Evolutionary conservation across 2,113 vertebrate species (phyloP).

Genomic region (Syrmaticus mikado): DNA sequence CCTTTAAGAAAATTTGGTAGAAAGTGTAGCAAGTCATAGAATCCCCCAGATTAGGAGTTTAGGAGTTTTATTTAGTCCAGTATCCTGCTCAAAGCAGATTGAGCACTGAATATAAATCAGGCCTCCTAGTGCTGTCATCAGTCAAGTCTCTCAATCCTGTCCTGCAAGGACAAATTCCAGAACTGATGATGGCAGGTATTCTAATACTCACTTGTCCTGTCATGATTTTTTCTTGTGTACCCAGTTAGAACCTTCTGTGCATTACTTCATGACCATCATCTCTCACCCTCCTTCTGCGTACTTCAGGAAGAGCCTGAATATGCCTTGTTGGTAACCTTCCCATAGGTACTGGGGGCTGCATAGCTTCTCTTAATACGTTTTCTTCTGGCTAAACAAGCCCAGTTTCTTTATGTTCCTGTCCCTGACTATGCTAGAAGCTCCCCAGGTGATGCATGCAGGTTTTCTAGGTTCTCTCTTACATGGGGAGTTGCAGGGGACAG

Average conservation of each 20-base stretch:
- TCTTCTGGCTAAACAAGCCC: not conserved
- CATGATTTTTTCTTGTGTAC: not conserved
- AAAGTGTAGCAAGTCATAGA: not conserved
- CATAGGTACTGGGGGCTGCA: rapidly evolving
- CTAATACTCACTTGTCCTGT: not conserved
- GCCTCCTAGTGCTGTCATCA: not conserved
- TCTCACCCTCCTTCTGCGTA: not conserved
- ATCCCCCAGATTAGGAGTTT: not conserved
- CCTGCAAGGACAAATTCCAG: not conserved
- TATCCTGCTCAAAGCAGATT: not conserved
- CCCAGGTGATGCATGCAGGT: not conserved
- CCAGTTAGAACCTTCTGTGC: not conserved
- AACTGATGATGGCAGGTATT: not conserved
- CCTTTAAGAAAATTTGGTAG: not conserved
- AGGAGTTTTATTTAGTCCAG: not conserved
- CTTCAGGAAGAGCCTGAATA: not conserved
- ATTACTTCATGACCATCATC: not conserved
- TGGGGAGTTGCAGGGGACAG: not conserved
- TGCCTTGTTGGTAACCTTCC: not conserved
- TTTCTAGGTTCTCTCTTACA: not conserved
- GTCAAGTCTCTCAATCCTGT: not conserved
- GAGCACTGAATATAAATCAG: not conserved
- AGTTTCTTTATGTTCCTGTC: not conserved
- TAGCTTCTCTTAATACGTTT: not conserved
- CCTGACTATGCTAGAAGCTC: not conserved